Percentiles rank a stretch among this genome's conserved stretches.
These are phyloP conservation scores for Dermatemys mawii DNA, from an alignment of 2,113 vertebrate species.

Conservation along the genomic window DNA sequence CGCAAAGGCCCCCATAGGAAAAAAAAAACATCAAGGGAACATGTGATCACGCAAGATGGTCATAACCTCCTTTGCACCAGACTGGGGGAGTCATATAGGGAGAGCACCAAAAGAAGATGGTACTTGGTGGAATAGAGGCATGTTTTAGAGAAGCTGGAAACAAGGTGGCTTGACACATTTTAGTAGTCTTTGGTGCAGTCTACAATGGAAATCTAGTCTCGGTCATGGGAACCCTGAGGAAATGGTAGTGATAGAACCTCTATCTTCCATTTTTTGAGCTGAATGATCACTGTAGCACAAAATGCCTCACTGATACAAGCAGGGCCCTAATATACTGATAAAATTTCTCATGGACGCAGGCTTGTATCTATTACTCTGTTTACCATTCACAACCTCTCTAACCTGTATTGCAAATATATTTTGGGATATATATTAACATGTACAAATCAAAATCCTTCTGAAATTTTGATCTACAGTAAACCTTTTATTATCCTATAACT, in stretches of 20 bases:
- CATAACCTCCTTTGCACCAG: neutral
- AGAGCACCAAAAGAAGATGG: neutral
- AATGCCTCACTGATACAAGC: neutral
- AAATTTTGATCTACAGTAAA: neutral
- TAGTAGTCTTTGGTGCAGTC: neutral
- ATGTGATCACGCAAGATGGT: neutral
- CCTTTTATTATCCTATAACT: neutral
- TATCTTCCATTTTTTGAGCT: neutral
- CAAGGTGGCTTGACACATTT: fast-evolving
- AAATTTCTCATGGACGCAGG: neutral
- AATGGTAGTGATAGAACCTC: neutral
- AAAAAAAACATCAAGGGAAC: neutral
- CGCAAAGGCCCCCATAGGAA: neutral
- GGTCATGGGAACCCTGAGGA: neutral
- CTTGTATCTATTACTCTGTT: neutral
- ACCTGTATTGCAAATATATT: neutral
- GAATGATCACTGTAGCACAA: neutral
- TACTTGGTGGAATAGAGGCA: neutral
- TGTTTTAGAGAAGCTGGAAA: neutral
- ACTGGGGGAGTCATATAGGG: no score
- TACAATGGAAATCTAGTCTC: neutral
- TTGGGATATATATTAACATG: neutral
- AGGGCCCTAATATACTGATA: fast-evolving
- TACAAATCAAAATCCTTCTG: neutral
- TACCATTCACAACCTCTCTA: neutral